Evolutionary conservation across 1,140 invertebrate species (phyloP).

Genomic region (Pachypeltis micranthus): DNA sequence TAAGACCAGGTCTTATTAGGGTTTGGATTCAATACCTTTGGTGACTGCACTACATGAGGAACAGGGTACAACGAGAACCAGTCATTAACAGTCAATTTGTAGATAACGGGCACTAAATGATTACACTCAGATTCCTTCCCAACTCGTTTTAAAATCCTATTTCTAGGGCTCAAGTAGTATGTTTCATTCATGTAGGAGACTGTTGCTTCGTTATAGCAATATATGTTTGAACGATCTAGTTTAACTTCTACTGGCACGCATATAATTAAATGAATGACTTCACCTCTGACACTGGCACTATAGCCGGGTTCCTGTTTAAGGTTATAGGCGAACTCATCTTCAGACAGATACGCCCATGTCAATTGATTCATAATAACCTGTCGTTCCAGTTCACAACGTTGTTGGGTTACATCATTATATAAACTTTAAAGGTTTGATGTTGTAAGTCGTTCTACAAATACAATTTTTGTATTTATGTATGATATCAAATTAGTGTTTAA

Average conservation of each 20-base stretch:
- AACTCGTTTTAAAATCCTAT: not conserved
- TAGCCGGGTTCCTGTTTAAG: not conserved
- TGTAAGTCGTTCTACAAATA: not conserved
- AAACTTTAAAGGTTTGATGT: not conserved
- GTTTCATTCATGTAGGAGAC: not conserved
- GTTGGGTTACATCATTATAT: not conserved
- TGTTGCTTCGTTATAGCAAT: not conserved
- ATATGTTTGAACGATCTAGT: not conserved
- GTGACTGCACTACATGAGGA: not conserved
- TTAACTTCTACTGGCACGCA: not conserved
- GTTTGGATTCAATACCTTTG: not conserved
- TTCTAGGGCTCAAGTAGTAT: not conserved
- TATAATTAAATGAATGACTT: not conserved
- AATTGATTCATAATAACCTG: too few species aligned
- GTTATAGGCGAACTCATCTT: not conserved
- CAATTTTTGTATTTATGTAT: not conserved
- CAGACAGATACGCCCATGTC: not conserved
- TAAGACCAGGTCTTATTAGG: not conserved
- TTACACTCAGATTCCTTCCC: not conserved
- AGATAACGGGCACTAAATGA: not conserved
- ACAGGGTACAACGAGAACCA: not conserved
- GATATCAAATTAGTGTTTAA: not conserved
- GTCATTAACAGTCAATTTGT: not conserved
- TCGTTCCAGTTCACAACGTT: not conserved
- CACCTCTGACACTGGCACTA: not conserved